A percentile compares a stretch with the other conserved stretches of the same genome.
These are phyloP conservation scores for Sitta carolinensis DNA, from an alignment of 2,797 vertebrate species.

Conservation along the genomic window DNA sequence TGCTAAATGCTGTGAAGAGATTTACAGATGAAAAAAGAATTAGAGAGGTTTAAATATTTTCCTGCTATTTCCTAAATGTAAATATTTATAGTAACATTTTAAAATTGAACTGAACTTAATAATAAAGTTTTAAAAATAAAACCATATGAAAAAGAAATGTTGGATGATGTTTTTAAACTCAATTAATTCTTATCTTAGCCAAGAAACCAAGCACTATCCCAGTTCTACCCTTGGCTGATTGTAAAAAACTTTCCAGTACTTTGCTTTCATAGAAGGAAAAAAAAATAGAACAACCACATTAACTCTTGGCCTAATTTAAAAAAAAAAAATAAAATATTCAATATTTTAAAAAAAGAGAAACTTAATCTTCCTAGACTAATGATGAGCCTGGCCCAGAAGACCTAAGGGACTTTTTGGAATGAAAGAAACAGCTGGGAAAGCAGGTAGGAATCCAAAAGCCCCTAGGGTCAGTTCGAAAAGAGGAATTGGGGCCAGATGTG, in stretches of 20 bases:
- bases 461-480: not conserved
- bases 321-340: too few species aligned
- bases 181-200: not conserved
- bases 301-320: not conserved
- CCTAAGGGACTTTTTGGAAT: constrained; percentile 74
- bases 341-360: constrained; percentile 52
- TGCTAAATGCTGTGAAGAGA: not conserved
- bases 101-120: not conserved
- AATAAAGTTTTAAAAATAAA: not conserved
- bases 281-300: not conserved
- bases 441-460: constrained; percentile 53
- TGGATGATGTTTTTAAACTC: not conserved
- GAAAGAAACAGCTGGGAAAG: constrained; percentile 70
- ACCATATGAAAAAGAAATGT: not conserved
- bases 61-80: not conserved
- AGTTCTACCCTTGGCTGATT: not conserved
- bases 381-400: constrained; percentile 71
- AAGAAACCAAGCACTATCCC: not conserved
- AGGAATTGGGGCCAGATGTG: not conserved
- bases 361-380: constrained; percentile 71
- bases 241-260: not conserved
- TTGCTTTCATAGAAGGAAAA: not conserved
- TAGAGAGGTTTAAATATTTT: not conserved
- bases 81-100: not conserved
- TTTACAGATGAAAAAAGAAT: not conserved